Percentiles rank a stretch among this genome's conserved stretches.
These are phyloP conservation scores for Acleris laterana DNA, from an alignment of 2,888 invertebrate genomes.

Conservation along the genomic window DNA sequence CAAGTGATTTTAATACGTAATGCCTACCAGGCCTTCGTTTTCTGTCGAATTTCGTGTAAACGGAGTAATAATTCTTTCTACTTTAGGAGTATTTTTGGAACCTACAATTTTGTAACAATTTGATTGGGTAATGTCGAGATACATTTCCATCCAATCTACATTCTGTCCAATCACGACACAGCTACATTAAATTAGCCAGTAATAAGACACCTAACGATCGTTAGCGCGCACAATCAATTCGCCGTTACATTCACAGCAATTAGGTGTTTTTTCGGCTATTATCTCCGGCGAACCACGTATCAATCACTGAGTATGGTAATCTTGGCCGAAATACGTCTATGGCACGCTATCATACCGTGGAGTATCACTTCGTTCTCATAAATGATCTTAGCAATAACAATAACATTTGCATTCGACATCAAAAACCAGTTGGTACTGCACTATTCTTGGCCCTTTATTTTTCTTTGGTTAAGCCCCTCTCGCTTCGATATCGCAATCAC, in stretches of 20 bases:
- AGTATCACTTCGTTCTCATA: neutral
- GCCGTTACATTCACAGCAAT: conserved; percentile 56
- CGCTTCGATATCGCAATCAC: no score
- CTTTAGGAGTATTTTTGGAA: conserved; percentile 1
- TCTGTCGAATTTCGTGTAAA: conserved; percentile 9
- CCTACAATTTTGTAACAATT: neutral
- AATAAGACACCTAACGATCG: conserved; percentile 58
- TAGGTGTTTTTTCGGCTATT: conserved; percentile 69
- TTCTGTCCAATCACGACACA: conserved; percentile 16
- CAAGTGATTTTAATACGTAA: conserved; percentile 32
- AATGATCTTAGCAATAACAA: no score
- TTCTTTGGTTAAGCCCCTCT: no score
- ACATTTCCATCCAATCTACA: conserved; percentile 3
- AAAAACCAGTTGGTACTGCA: no score
- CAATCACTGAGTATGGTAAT: conserved; percentile 48
- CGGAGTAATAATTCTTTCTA: conserved; percentile 1
- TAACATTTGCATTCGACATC: no score
- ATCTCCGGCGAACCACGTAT: conserved; percentile 45
- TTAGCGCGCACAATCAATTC: conserved; percentile 58
- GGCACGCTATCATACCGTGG: neutral
- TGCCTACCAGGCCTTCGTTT: conserved; percentile 20
- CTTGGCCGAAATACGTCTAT: conserved; percentile 37
- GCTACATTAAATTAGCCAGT: conserved; percentile 19
- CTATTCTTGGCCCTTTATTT: no score
- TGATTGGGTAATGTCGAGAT: neutral